Evolutionary conservation across 2,113 vertebrate genomes (phyloP).

Genomic region (Saguinus imperator): DNA sequence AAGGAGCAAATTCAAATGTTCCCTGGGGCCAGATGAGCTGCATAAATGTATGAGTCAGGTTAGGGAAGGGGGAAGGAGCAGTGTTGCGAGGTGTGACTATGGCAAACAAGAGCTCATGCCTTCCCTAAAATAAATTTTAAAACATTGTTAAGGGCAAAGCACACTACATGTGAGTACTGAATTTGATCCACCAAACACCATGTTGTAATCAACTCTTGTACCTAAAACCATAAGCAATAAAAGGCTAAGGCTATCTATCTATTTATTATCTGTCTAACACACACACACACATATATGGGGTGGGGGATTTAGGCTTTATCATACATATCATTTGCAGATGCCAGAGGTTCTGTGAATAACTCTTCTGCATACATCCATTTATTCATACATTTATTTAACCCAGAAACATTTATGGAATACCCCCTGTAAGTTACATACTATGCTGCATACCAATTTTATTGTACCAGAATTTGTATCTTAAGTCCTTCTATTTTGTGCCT

Average conservation of each 20-base stretch:
- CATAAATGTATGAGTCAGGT: background rate
- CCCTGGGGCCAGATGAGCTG: background rate
- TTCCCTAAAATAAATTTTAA: background rate
- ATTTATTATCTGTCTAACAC: no score
- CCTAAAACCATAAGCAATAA: background rate
- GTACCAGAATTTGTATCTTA: conserved; percentile 6
- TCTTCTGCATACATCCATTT: background rate
- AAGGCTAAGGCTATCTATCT: background rate
- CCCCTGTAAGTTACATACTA: background rate
- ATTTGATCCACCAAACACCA: conserved; percentile 2
- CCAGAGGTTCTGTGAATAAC: background rate
- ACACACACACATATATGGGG: background rate
- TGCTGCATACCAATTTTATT: background rate
- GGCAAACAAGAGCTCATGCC: background rate
- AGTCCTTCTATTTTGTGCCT: conserved; percentile 44
- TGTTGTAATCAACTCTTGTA: background rate
- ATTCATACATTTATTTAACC: background rate
- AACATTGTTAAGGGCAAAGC: background rate
- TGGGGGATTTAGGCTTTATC: background rate
- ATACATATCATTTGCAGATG: background rate
- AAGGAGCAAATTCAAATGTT: background rate
- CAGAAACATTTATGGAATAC: background rate
- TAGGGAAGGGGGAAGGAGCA: background rate
- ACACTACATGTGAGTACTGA: background rate
- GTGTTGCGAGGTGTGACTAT: no score